Base-by-base conservation (phyloP, 2,113 vertebrate species). In the Paradoxurus hermaphroditus region DNA sequence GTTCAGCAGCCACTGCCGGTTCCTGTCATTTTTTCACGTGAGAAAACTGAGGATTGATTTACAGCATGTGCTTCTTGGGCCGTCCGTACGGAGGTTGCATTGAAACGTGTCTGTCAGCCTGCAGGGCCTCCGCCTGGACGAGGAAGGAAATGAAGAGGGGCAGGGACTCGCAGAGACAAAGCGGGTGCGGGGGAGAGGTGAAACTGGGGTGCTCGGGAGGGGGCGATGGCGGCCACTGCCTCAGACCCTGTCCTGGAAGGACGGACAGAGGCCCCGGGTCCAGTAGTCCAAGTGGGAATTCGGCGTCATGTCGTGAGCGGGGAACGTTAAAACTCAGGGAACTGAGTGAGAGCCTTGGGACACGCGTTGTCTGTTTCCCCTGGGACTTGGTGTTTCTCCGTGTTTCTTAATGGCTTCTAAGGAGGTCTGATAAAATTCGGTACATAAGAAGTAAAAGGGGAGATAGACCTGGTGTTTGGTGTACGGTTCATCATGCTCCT, bases 231-330 rank as follows among this genome's bases (percentile, higher is more conserved):
- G 29, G 56, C 65, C 44, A 4, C 63, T 23, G n/a, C 5, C 7
- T 5, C 0, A 0, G n/a, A 13, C 4, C 0, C 6, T n/a, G n/a
- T n/a, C 6, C 0, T 27, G 27, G 16, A 19, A 51, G 49, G 4
- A 23, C 25, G 0, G 25, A 4, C 56, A 21, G 29, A 29, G 51
- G 10, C 3, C 39, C 21, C 10, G 41, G 41, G 62, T 29, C n/a
- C 5, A 3, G 4, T 19, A 41, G 14, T 1, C 62, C 39, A 3
- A 0, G 1, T 29, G 0, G 1, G 65, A 19, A 25, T 59, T 44
- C 3, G 46, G 39, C 7, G 0, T 53, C 56, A 2, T 18, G 4
- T 56, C 0, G 0, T 19, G n/a, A 91, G 36, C 5, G 0, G 73
- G 34, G 72, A 63, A 3, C 1, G 3, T 72, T 23, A 46, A 27